These are phyloP conservation scores for Oenanthe oenanthe DNA, from an alignment of 2,113 vertebrate species.

Conservation along the genomic window DNA sequence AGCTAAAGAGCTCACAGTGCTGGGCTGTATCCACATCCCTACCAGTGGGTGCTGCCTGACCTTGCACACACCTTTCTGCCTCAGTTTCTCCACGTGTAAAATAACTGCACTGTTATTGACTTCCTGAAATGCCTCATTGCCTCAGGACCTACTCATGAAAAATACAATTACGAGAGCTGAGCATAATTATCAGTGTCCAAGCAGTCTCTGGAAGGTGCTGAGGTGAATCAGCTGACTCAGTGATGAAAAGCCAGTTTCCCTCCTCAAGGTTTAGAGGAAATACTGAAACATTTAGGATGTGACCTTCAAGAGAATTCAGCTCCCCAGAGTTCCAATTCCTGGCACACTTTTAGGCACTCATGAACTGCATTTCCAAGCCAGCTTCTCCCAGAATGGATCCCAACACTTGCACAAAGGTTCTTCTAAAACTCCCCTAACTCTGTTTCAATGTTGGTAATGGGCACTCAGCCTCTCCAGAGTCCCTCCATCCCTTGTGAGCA, in stretches of 20 bases:
- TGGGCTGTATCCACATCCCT: not conserved
- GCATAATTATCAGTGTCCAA: not conserved
- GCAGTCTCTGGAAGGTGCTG: not conserved
- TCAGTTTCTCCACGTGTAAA: slow-evolving; percentile 46
- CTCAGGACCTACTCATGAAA: not conserved
- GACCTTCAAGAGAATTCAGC: slow-evolving; percentile 14
- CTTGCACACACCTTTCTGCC: slow-evolving; percentile 10
- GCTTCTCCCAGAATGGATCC: not conserved
- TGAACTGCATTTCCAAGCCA: not conserved
- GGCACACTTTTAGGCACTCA: not conserved
- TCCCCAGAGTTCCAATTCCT: not conserved
- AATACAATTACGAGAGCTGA: not conserved
- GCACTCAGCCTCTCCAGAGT: rapidly evolving
- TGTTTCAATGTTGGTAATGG: not conserved
- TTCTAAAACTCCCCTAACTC: not conserved
- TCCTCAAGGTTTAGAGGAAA: not conserved
- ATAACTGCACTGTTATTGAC: not conserved
- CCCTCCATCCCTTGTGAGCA: not conserved
- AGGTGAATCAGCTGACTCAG: slow-evolving; percentile 24
- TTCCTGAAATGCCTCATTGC: slow-evolving; percentile 24
- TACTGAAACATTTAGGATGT: not conserved
- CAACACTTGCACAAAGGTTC: not conserved
- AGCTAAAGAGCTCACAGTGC: not conserved
- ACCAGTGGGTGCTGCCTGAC: not conserved
- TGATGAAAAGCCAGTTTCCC: slow-evolving; percentile 22